Percentiles rank a stretch among this genome's conserved stretches.
Conservation (phyloP, 2,113 vertebrate species). For the Pholis gunnellus region DNA sequence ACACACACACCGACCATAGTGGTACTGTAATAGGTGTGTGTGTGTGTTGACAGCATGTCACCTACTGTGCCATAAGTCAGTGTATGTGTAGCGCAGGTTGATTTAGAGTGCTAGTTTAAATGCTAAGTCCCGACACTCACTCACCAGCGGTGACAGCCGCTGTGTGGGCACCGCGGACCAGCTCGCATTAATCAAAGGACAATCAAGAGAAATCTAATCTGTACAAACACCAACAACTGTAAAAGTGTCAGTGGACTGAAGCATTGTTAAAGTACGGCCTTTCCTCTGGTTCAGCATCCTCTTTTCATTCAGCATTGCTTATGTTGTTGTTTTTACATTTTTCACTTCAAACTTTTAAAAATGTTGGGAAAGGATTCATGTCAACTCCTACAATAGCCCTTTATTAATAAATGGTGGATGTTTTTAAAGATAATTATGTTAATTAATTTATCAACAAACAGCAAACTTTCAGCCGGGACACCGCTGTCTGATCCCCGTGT, state of each 20-base stretch:
- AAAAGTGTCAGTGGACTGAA: conserved; percentile 19
- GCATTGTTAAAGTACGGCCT: not conserved
- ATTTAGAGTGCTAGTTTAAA: conserved; percentile 74
- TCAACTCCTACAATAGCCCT: not conserved
- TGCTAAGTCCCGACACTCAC: conserved; percentile 67
- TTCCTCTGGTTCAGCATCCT: not conserved
- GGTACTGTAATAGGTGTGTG: conserved; percentile 23
- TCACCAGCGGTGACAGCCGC: conserved; percentile 57
- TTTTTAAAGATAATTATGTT: no score
- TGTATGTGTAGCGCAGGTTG: conserved; percentile 59
- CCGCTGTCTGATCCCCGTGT: no score
- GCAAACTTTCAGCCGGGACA: no score
- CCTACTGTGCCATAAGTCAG: conserved; percentile 65
- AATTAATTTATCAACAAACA: no score
- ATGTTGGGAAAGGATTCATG: not conserved
- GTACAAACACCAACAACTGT: conserved; percentile 31
- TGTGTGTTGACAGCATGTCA: conserved; percentile 48
- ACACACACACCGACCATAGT: conserved; percentile 39
- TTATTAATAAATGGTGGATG: not conserved
- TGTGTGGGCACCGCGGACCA: conserved; percentile 13
- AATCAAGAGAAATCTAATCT: conserved; percentile 52
- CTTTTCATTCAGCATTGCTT: not conserved
- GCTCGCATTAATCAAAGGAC: conserved; percentile 53
- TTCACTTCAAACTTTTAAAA: not conserved
- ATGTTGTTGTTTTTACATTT: not conserved